phyloP scores from a whole-genome alignment of 2,888 invertebrate species.

The Pyrgus malvae region DNA sequence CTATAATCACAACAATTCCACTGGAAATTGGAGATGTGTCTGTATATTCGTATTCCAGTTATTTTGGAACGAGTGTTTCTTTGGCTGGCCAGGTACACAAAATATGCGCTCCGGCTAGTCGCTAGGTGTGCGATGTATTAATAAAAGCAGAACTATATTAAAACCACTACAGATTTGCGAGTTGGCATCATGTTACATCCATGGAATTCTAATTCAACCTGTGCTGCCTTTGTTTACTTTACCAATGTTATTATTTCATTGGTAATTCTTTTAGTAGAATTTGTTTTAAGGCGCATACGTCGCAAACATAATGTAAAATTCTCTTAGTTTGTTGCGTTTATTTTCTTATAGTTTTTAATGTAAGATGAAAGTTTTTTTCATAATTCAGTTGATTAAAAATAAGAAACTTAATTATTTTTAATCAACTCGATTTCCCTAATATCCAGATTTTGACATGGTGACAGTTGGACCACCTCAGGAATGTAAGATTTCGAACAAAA shows the following conservation, averaged over 20 bases:
- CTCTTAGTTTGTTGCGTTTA: no score
- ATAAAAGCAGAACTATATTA: conserved; percentile 62
- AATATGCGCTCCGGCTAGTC: conserved; percentile 50
- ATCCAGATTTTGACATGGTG: no score
- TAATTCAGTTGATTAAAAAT: no score
- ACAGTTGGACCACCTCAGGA: no score
- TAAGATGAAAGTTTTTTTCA: no score
- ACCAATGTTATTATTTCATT: conserved; percentile 1
- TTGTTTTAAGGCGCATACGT: no score
- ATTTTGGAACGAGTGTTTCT: conserved; percentile 52
- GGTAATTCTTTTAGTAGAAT: no score
- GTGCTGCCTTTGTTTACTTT: conserved; percentile 12
- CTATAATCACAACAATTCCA: conserved; percentile 14
- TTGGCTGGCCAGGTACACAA: conserved; percentile 56
- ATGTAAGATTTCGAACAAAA: no score
- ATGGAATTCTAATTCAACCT: conserved; percentile 16
- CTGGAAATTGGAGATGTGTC: conserved; percentile 45
- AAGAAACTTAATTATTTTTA: no score
- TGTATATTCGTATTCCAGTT: conserved; percentile 44
- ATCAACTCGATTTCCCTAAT: no score
- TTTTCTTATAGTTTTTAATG: no score
- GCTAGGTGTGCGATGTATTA: conserved; percentile 63
- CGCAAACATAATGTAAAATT: no score
- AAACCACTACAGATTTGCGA: conserved; percentile 51
- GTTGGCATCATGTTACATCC: conserved; percentile 59